Percentiles rank a stretch among this genome's conserved stretches.
These are phyloP conservation scores for Gryllus bimaculatus DNA, from an alignment of 1,140 invertebrate species.

Conservation along the genomic window DNA sequence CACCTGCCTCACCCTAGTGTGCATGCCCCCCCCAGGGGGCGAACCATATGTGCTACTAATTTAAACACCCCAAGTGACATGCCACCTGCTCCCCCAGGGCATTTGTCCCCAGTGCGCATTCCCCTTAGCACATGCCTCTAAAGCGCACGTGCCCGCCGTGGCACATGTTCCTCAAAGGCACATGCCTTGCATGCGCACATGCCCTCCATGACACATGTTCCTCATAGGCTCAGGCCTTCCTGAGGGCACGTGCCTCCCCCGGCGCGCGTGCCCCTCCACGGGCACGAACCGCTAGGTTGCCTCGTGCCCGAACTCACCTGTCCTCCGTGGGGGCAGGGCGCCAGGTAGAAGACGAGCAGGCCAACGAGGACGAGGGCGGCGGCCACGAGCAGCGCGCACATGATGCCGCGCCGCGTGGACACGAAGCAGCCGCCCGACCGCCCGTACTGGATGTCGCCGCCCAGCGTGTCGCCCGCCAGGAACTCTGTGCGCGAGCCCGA, in stretches of 20 bases:
- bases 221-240: too few relatives aligned
- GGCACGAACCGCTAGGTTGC: slow-evolving; percentile 14
- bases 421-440: slow-evolving; percentile 11
- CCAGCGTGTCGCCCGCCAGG: slow-evolving; percentile 1
- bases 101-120: too few relatives aligned
- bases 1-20: background rate
- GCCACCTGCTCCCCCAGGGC: too few relatives aligned
- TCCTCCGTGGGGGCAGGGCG: background rate
- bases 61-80: too few relatives aligned
- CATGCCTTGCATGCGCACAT: too few relatives aligned
- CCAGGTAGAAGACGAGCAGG: slow-evolving; percentile 12
- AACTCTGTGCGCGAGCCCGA: slow-evolving; percentile 7
- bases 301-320: slow-evolving; percentile 7
- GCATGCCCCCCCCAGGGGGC: slow-evolving; percentile 24
- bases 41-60: too few relatives aligned
- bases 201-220: too few relatives aligned
- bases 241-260: too few relatives aligned
- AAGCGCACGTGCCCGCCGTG: too few relatives aligned
- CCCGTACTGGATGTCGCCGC: slow-evolving; percentile 6
- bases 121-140: too few relatives aligned
- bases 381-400: background rate
- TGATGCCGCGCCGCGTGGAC: background rate
- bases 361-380: background rate
- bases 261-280: slow-evolving; percentile 22
- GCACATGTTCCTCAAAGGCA: too few relatives aligned